Percentiles rank a stretch among this genome's conserved stretches.
Conservation (phyloP, 2,113 vertebrate genomes). For the Phoxinus phoxinus region DNA sequence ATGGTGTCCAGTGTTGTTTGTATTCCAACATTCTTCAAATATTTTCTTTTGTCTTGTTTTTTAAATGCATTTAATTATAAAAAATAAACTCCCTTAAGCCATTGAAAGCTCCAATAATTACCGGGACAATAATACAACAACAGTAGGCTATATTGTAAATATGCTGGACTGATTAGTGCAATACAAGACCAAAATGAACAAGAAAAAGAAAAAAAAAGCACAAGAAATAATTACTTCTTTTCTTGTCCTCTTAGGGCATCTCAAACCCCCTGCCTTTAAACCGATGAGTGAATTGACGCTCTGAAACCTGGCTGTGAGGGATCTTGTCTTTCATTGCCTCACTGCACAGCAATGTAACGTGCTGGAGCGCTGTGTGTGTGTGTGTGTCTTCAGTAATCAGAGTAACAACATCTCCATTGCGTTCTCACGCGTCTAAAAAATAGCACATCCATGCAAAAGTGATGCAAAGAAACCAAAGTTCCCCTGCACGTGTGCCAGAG, state of each 20-base stretch:
- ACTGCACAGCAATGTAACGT: constrained; percentile 6
- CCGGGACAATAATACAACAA: not conserved
- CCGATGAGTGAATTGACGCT: not conserved
- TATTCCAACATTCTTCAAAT: too few relatives aligned
- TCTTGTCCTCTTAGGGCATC: not conserved
- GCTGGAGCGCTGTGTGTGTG: not conserved
- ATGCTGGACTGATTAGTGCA: not conserved
- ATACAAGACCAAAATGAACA: not conserved
- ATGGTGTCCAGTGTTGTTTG: too few relatives aligned
- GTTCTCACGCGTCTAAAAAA: not conserved
- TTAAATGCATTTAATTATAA: not conserved
- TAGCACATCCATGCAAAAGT: constrained; percentile 40
- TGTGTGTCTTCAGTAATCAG: constrained; percentile 14
- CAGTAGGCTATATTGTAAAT: not conserved
- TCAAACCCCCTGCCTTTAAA: not conserved
- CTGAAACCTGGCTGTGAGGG: not conserved
- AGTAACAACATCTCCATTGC: not conserved
- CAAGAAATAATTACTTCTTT: not conserved
- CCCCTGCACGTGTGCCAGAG: constrained; percentile 34
- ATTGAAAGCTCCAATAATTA: too few relatives aligned
- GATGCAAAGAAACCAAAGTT: constrained; percentile 37
- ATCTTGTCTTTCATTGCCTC: constrained; percentile 16
- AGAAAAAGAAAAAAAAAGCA: not conserved
- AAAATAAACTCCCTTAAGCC: not conserved
- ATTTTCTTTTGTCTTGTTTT: not conserved